These are phyloP conservation scores for Drosophila pseudotalamancana DNA, from an alignment of 2,888 invertebrate genomes.

Conservation along the genomic window DNA sequence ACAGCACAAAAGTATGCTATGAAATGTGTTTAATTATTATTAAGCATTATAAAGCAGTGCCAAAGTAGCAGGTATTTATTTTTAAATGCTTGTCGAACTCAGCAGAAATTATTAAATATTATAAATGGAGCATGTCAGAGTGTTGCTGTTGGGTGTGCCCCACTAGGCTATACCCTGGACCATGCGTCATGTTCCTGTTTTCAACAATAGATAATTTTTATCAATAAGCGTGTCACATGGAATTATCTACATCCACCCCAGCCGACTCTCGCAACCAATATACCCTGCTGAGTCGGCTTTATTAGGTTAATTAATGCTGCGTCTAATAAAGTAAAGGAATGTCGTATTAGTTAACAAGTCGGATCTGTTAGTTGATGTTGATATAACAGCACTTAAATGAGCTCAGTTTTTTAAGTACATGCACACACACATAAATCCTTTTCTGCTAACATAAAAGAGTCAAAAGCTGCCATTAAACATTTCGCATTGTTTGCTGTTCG, in stretches of 20 bases:
- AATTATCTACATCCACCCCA: no score
- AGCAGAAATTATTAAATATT: not conserved
- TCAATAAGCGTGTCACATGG: no score
- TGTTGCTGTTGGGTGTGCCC: no score
- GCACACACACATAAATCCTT: not conserved
- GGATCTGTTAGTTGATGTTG: not conserved
- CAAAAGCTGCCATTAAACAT: constrained; percentile 14
- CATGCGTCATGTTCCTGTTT: no score
- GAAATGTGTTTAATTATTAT: constrained; percentile 20
- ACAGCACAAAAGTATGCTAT: constrained; percentile 1
- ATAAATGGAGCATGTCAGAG: no score
- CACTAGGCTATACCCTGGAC: no score
- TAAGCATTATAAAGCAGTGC: constrained; percentile 25
- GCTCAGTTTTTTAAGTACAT: not conserved
- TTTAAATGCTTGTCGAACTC: constrained; percentile 5
- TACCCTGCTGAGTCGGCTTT: no score
- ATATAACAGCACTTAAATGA: not conserved
- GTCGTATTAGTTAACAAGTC: no score
- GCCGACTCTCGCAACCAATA: no score
- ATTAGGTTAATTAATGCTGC: no score
- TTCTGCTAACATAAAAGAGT: constrained; percentile 13
- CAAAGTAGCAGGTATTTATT: constrained; percentile 22
- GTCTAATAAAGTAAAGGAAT: no score
- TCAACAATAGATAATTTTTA: no score
- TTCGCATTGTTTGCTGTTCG: constrained; percentile 16